Percentiles rank a stretch among this genome's conserved stretches.
phyloP scores from a whole-genome alignment of 2,113 vertebrate genomes.

The Tyto alba region DNA sequence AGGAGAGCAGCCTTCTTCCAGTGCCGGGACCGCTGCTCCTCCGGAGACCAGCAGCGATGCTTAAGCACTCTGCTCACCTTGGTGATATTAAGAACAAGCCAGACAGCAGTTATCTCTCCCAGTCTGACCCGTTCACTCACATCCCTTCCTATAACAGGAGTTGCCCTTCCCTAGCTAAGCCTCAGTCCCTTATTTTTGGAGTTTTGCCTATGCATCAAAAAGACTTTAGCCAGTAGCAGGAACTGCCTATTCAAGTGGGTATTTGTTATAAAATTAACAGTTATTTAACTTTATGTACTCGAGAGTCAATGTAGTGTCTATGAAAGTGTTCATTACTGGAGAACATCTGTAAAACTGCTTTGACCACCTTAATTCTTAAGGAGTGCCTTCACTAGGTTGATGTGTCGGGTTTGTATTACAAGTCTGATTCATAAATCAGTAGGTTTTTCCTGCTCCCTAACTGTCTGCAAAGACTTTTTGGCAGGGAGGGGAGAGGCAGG shows the following conservation, averaged over 20 bases:
- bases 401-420: background rate
- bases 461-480: background rate
- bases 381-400: background rate
- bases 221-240: background rate
- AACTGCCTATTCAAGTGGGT: background rate
- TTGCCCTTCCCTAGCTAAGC: background rate
- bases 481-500: fast-evolving
- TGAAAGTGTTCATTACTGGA: background rate
- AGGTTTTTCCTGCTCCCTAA: background rate
- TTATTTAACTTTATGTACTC: background rate
- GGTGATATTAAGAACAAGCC: background rate
- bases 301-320: background rate
- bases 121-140: background rate
- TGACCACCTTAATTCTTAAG: background rate
- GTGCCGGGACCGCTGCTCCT: background rate
- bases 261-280: background rate
- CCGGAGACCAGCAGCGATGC: background rate
- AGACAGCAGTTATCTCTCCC: background rate
- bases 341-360: background rate
- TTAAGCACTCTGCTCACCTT: background rate
- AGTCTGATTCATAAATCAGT: background rate
- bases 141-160: background rate
- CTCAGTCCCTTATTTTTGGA: background rate
- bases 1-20: background rate
- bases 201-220: fast-evolving